Conservation (phyloP, 1,140 invertebrate species). For the Drosophila serrata region DNA sequence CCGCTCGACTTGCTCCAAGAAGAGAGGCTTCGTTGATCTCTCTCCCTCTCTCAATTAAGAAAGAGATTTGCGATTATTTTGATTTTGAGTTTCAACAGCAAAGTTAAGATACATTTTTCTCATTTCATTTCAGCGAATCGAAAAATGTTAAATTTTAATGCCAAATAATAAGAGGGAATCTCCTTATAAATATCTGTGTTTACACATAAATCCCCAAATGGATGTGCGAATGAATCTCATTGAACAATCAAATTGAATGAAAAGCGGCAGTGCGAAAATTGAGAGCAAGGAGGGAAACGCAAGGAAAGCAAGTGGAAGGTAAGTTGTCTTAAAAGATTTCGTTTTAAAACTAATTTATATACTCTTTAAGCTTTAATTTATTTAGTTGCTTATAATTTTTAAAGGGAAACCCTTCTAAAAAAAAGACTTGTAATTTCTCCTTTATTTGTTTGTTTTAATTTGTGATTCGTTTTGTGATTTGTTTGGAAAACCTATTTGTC, state of each 20-base stretch:
- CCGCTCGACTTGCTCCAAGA: constrained; percentile 57
- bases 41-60: constrained; percentile 3
- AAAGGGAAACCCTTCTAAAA: neutral
- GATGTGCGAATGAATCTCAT: constrained; percentile 32
- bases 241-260: constrained; percentile 35
- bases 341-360: neutral
- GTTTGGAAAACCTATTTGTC: constrained; percentile 16
- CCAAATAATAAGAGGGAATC: constrained; percentile 40
- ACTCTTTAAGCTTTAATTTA: neutral
- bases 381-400: neutral
- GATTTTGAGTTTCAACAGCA: constrained; percentile 17
- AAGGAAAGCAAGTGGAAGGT: constrained; percentile 27
- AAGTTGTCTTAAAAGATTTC: neutral
- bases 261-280: constrained; percentile 12
- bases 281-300: constrained; percentile 18
- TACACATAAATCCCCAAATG: constrained; percentile 24
- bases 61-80: constrained; percentile 19
- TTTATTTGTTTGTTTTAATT: constrained; percentile 18
- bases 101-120: constrained; percentile 21
- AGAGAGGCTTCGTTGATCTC: constrained; percentile 30
- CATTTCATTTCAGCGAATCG: constrained; percentile 52
- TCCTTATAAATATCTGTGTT: constrained; percentile 26
- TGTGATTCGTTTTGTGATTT: constrained; percentile 23
- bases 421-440: neutral
- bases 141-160: constrained; percentile 39